Evolutionary conservation across 2,888 invertebrate species (phyloP).

Genomic region (Tachina grossa): DNA sequence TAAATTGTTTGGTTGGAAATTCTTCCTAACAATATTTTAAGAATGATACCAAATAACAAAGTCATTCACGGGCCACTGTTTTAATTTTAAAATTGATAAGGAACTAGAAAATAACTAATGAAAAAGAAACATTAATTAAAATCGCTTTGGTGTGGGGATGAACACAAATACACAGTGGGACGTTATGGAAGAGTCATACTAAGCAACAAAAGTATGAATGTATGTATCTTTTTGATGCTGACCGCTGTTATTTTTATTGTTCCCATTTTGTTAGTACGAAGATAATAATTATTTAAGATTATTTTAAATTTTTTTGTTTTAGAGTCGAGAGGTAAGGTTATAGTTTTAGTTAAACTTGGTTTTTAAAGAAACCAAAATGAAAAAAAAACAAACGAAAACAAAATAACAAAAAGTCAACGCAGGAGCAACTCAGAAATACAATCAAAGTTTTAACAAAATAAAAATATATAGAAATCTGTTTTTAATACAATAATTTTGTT

Average conservation of each 20-base stretch:
- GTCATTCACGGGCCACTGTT: conserved; percentile 64
- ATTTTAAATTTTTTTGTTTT: not conserved
- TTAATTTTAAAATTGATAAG: conserved; percentile 23
- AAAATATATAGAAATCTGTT: too few relatives aligned
- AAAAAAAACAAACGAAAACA: not conserved
- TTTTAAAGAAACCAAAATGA: conserved; percentile 53
- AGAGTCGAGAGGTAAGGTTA: not conserved
- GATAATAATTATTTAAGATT: conserved; percentile 42
- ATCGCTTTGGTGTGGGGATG: not conserved
- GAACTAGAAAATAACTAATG: not conserved
- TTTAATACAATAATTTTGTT: too few relatives aligned
- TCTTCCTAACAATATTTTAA: conserved; percentile 10
- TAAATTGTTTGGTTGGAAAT: conserved; percentile 25
- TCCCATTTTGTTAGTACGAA: conserved; percentile 12
- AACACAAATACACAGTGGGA: conserved; percentile 57
- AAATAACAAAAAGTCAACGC: too few relatives aligned
- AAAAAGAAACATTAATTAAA: conserved; percentile 29
- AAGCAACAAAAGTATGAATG: conserved; percentile 14
- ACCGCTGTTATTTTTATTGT: conserved; percentile 22
- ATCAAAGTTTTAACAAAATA: too few relatives aligned
- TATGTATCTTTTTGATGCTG: conserved; percentile 48
- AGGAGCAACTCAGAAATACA: too few relatives aligned
- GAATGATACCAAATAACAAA: conserved; percentile 61
- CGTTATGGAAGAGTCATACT: conserved; percentile 60
- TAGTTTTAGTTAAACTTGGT: conserved; percentile 51